phyloP scores from a whole-genome alignment of 2,888 invertebrate genomes.

The Noctua pronuba region DNA sequence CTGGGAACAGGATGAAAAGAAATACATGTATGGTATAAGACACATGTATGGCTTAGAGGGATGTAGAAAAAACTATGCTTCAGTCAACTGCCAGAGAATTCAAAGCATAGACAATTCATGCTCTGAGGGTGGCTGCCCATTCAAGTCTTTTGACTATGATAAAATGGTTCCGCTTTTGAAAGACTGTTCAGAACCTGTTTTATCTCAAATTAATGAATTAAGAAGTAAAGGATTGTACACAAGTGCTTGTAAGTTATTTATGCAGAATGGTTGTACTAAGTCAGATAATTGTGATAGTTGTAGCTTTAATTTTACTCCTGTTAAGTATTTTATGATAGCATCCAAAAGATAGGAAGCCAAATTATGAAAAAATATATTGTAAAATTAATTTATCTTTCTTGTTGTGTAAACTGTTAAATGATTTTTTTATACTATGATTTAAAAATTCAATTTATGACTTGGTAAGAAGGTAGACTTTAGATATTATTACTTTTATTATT shows the following conservation, averaged over 20 bases:
- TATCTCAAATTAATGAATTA: slow-evolving; percentile 79
- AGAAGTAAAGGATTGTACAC: slow-evolving; percentile 75
- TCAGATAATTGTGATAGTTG: slow-evolving; percentile 70
- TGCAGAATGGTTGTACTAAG: slow-evolving; percentile 64
- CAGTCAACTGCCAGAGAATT: slow-evolving; percentile 90
- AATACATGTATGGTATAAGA: slow-evolving; percentile 92
- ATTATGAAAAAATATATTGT: slow-evolving; percentile 6
- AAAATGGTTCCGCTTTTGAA: slow-evolving; percentile 82
- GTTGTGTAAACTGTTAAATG: background rate
- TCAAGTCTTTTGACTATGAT: slow-evolving; percentile 89
- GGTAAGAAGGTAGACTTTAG: background rate
- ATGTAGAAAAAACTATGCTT: slow-evolving; percentile 90
- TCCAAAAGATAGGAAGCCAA: slow-evolving; percentile 53
- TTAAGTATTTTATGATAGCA: slow-evolving; percentile 79
- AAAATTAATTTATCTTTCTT: background rate
- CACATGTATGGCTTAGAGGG: slow-evolving; percentile 94
- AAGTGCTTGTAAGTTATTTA: slow-evolving; percentile 78
- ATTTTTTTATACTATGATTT: background rate
- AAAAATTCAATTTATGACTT: background rate
- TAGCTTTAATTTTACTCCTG: slow-evolving; percentile 84
- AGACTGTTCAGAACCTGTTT: slow-evolving; percentile 66
- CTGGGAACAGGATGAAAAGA: slow-evolving; percentile 92
- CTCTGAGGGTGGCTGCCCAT: slow-evolving; percentile 92
- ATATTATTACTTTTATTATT: background rate
- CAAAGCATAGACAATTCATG: slow-evolving; percentile 89